Evolutionary conservation across 2,888 invertebrate genomes (phyloP).

Genomic region (Pyrgus malvae): DNA sequence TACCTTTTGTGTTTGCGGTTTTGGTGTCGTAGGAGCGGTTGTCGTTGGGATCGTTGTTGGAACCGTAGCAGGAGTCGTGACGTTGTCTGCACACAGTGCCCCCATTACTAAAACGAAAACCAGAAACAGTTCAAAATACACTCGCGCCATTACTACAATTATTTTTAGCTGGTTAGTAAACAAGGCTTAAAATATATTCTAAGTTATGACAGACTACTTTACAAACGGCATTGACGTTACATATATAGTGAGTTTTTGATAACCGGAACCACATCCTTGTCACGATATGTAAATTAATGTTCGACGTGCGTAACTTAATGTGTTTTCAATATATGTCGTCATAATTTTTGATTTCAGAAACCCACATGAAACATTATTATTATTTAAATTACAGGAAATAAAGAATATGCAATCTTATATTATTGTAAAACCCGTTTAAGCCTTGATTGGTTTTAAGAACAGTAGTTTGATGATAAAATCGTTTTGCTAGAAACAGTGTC

Average conservation of each 20-base stretch:
- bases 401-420: too few relatives aligned
- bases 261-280: slow-evolving; percentile 35
- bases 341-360: too few relatives aligned
- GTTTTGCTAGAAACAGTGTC: too few relatives aligned
- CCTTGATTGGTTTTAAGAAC: too few relatives aligned
- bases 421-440: too few relatives aligned
- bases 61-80: slow-evolving; percentile 31
- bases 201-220: slow-evolving; percentile 19
- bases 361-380: too few relatives aligned
- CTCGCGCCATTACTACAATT: slow-evolving; percentile 37
- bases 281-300: background rate
- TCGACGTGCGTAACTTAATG: background rate
- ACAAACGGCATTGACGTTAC: slow-evolving; percentile 30
- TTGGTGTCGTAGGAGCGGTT: too few relatives aligned
- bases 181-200: background rate
- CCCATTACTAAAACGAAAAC: slow-evolving; percentile 30
- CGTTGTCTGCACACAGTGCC: slow-evolving; percentile 37
- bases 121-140: slow-evolving; percentile 34
- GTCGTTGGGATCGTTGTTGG: too few relatives aligned
- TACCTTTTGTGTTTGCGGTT: slow-evolving; percentile 5
- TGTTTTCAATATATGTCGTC: background rate
- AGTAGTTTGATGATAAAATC: too few relatives aligned
- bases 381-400: too few relatives aligned
- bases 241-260: slow-evolving; percentile 37
- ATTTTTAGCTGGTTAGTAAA: background rate